Evolutionary conservation across 2,888 invertebrate species (phyloP).

Genomic region (Harpalus rubripes): DNA sequence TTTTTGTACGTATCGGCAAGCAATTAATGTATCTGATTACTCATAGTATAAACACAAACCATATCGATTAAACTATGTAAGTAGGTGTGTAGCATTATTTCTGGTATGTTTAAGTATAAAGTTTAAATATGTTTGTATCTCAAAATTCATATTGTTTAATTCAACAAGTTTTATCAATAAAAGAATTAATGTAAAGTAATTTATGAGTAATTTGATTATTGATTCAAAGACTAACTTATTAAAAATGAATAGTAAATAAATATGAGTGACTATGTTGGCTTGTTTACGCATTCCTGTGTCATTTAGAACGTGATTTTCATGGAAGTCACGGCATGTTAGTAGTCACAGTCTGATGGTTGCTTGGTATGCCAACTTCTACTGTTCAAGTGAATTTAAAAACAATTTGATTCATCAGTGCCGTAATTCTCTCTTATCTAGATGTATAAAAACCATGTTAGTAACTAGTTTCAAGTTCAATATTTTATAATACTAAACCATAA

Average conservation of each 20-base stretch:
- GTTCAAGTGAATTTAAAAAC: conserved; percentile 50
- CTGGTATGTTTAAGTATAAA: neutral
- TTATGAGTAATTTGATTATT: no score
- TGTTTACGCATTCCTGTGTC: conserved; percentile 66
- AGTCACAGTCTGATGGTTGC: conserved; percentile 74
- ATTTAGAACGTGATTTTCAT: conserved; percentile 67
- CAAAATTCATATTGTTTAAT: no score
- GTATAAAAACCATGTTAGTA: neutral
- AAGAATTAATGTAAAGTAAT: no score
- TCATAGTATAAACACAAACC: conserved; percentile 36
- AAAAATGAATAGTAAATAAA: conserved; percentile 5
- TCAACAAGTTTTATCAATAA: no score
- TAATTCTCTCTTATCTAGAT: neutral
- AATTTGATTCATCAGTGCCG: conserved; percentile 38
- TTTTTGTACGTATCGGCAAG: conserved; percentile 6
- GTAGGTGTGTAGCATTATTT: conserved; percentile 35
- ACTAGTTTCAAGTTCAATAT: no score
- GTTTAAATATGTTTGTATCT: no score
- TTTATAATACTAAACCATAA: no score
- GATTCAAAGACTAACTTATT: neutral
- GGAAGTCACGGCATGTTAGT: conserved; percentile 72
- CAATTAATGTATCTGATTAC: conserved; percentile 45
- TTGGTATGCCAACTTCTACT: conserved; percentile 71
- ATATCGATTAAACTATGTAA: conserved; percentile 25
- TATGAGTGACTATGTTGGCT: conserved; percentile 14